These are phyloP conservation scores for Eueides isabella DNA, from an alignment of 1,140 invertebrate genomes.

Conservation along the genomic window DNA sequence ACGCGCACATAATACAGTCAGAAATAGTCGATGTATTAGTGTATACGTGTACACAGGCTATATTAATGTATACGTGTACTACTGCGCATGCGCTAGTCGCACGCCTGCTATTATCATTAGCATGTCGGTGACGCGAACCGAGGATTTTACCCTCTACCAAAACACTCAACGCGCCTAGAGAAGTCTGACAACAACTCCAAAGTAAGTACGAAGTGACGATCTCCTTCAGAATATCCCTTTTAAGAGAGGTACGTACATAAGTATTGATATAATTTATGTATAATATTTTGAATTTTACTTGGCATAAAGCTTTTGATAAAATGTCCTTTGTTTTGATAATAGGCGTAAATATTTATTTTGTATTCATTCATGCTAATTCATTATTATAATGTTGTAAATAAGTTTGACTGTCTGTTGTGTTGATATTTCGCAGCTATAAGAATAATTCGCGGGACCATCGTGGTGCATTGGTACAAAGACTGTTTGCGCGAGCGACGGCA, in stretches of 20 bases:
- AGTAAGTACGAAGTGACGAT: constrained; percentile 5
- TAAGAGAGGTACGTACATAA: neutral
- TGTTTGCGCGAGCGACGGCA: too few relatives aligned
- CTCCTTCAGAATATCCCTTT: neutral
- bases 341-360: neutral
- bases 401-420: neutral
- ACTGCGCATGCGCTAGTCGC: too few relatives aligned
- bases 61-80: too few relatives aligned
- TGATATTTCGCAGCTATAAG: neutral
- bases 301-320: neutral
- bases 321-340: neutral
- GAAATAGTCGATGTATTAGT: too few relatives aligned
- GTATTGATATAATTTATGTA: constrained; percentile 6
- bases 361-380: neutral
- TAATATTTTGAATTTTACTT: neutral
- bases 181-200: neutral
- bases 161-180: too few relatives aligned
- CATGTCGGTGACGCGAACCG: too few relatives aligned
- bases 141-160: too few relatives aligned
- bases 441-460: too few relatives aligned
- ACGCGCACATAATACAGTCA: too few relatives aligned
- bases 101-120: too few relatives aligned
- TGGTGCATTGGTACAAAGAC: too few relatives aligned
- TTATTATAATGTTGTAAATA: neutral
- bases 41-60: too few relatives aligned